A percentile compares a stretch with the other conserved stretches of the same genome.
Conservation (phyloP, 2,113 vertebrate species). For the Poeciliopsis prolifica region DNA sequence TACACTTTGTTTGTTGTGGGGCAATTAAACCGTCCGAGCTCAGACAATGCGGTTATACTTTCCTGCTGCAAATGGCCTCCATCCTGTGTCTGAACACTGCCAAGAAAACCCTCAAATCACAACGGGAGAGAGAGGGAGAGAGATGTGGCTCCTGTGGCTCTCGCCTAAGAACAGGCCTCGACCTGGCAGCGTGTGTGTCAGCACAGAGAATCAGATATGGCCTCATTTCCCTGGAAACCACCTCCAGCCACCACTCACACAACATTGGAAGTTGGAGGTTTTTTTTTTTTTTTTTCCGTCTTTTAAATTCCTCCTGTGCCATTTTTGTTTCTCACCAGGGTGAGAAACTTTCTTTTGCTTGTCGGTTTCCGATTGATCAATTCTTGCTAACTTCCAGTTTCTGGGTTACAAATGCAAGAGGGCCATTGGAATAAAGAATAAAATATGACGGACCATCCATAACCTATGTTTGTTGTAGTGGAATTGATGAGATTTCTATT, state of each 20-base stretch:
- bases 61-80: slow-evolving; percentile 74
- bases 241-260: slow-evolving; percentile 49
- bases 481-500: slow-evolving; percentile 46
- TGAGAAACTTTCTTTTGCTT: neutral
- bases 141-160: slow-evolving; percentile 70
- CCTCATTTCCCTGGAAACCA: slow-evolving; percentile 68
- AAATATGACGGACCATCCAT: slow-evolving; percentile 6
- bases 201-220: slow-evolving; percentile 69
- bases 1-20: slow-evolving; percentile 79
- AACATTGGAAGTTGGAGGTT: neutral
- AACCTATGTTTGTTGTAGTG: slow-evolving; percentile 13
- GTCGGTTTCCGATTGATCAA: neutral
- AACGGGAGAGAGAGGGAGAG: slow-evolving; percentile 51
- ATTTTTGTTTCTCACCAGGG: neutral
- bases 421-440: slow-evolving; percentile 23
- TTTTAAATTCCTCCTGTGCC: neutral
- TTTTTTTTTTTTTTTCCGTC: no score
- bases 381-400: slow-evolving; percentile 9
- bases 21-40: slow-evolving; percentile 66
- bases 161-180: slow-evolving; percentile 65
- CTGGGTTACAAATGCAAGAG: slow-evolving; percentile 24
- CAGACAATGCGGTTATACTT: slow-evolving; percentile 77
- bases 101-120: slow-evolving; percentile 75
- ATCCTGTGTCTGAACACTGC: slow-evolving; percentile 68
- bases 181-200: slow-evolving; percentile 73